Evolutionary conservation across 2,113 vertebrate species (phyloP), one percentile per base, ranked within the genome.

Genomic region (Cyphomyrus plagiostoma): DNA sequence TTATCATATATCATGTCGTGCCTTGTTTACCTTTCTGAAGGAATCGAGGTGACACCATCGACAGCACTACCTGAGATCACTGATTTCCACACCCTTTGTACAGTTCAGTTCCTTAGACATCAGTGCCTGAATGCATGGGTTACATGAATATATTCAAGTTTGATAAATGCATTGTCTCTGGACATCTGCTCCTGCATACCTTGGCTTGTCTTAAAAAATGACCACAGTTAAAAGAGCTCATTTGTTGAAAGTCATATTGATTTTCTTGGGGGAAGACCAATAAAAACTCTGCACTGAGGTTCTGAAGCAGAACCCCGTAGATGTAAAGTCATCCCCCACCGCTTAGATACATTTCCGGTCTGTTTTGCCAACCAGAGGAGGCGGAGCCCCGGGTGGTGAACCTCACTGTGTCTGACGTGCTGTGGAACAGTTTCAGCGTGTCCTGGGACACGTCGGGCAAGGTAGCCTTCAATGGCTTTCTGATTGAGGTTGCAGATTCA

Each of bases 381-480:
- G 93, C 89, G 93, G 92, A 93, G 91, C 96, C 97, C 35, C 90
- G 89, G 91, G 94, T 97, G 94, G 95, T 96, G 88, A 92, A 95
- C 85, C 92, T 98, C 49, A 94, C 94, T 23, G 94, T 98, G 23
- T 94, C 96, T 48, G 82, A 97, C 92, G 90, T 96, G 92, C 96
- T 96, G 93, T 98, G 98, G 97, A 96, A 97, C 92, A 93, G 97
- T 94, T 96, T 99, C 96, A 97, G 92, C 92, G 96, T 97, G 91
- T 97, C 96, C 94, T 99, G 98, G 98, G 97, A 90, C 2, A 96
- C 97, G 91, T 91, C 92, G 0, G 95, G 93, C 0, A 96, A 95
- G 84, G 91, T 90, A 66, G 94, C 93, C 88, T 99, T 95, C 96
- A 96, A 98, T 92, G 95, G 83, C 94, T 99, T 99, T 97, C 90